Conservation (phyloP, 2,888 invertebrate genomes). For the Invenusta paracnida region DNA sequence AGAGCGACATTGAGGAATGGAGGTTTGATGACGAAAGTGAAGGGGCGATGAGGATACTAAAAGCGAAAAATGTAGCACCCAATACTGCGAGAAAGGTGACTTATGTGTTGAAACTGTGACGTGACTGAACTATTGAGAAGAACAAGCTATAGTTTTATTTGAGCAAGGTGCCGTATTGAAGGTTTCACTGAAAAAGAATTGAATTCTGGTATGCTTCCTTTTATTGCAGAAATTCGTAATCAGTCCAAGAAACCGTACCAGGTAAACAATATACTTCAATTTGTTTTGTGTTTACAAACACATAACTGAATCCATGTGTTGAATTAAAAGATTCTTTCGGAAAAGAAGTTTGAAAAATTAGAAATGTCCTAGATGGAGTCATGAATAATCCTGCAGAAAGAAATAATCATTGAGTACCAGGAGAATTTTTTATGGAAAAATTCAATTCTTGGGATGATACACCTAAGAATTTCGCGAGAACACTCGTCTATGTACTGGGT, state of each 20-base stretch:
- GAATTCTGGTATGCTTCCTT: neutral
- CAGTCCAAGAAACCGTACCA: conserved; percentile 12
- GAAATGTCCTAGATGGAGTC: neutral
- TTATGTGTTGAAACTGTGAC: conserved; percentile 4
- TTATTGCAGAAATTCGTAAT: conserved; percentile 18
- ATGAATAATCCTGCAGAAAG: neutral
- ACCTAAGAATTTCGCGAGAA: neutral
- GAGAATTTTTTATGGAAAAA: neutral
- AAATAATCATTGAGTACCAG: neutral
- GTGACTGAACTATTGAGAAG: neutral
- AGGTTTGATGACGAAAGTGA: conserved; percentile 10
- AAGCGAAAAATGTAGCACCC: neutral
- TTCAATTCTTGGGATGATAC: neutral
- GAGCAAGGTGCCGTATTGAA: neutral
- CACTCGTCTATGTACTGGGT: conserved; percentile 1
- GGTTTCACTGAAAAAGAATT: neutral
- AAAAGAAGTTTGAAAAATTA: conserved; percentile 6
- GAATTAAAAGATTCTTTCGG: neutral
- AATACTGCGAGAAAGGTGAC: neutral
- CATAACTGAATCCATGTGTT: neutral
- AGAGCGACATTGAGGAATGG: neutral
- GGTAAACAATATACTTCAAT: neutral
- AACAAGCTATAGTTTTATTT: too few species aligned
- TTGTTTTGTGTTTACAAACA: conserved; percentile 5
- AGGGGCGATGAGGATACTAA: neutral